A percentile compares a stretch with the other conserved stretches of the same genome.
Conservation (phyloP, 2,888 invertebrate species). For the Allacma fusca region DNA sequence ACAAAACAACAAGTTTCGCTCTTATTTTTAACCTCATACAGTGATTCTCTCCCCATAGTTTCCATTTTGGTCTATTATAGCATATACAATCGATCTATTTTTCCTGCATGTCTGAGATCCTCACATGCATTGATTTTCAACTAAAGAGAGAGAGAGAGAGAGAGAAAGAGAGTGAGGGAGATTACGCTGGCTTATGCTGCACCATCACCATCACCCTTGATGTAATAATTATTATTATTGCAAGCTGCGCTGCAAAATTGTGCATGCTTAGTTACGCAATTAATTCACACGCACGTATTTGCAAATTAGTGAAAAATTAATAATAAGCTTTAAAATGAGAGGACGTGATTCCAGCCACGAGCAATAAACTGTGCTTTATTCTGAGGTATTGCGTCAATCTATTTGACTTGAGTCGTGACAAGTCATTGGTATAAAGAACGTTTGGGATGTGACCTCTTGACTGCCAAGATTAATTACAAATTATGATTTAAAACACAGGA, state of each 20-base stretch:
- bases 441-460: neutral
- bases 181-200: too few species aligned
- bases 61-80: neutral
- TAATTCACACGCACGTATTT: neutral
- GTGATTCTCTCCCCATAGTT: neutral
- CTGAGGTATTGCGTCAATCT: neutral
- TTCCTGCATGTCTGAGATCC: too few species aligned
- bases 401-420: neutral
- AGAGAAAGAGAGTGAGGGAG: too few species aligned
- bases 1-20: constrained; percentile 15
- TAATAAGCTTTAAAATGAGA: neutral
- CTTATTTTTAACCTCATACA: constrained; percentile 13
- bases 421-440: neutral
- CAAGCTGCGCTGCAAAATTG: neutral
- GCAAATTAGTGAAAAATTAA: neutral
- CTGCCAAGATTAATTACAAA: too few species aligned
- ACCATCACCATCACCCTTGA: too few species aligned
- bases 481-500: too few species aligned
- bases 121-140: too few species aligned
- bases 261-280: neutral
- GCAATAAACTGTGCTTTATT: neutral
- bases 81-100: neutral
- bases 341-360: neutral
- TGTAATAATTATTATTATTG: neutral
- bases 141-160: too few species aligned